Evolutionary conservation across 2,797 vertebrate species (phyloP).

Genomic region (Lophius americanus): DNA sequence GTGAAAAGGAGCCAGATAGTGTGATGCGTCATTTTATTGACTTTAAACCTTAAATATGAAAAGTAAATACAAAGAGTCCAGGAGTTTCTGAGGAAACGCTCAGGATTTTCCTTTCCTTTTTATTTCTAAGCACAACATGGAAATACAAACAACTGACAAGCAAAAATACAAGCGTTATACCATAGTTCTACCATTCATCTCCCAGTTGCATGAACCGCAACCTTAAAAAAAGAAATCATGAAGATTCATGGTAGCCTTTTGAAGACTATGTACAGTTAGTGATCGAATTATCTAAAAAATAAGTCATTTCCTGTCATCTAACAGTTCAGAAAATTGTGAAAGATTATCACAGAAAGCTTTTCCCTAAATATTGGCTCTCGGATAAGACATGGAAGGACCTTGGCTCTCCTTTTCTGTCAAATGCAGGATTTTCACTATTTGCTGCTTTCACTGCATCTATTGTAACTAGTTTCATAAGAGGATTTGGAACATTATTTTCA

Average conservation of each 20-base stretch:
- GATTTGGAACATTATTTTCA: slow-evolving; percentile 18
- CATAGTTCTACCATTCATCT: slow-evolving; percentile 7
- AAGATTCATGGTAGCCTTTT: slow-evolving; percentile 5
- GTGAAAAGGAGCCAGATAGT: not conserved
- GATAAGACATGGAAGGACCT: slow-evolving; percentile 29
- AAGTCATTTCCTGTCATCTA: slow-evolving; percentile 35
- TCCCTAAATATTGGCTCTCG: slow-evolving; percentile 30
- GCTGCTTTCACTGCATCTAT: slow-evolving; percentile 5
- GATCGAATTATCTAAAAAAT: slow-evolving; percentile 29
- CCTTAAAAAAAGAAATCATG: slow-evolving; percentile 7
- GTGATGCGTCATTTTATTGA: not conserved
- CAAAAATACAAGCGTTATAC: slow-evolving; percentile 14
- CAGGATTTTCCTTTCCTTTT: slow-evolving; percentile 24
- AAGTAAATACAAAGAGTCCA: not conserved
- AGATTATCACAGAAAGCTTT: slow-evolving; percentile 33
- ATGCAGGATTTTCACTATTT: slow-evolving; percentile 12
- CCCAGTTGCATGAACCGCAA: not conserved
- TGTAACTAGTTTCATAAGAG: slow-evolving; percentile 12
- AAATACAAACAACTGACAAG: slow-evolving; percentile 33
- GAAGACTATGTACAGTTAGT: slow-evolving; percentile 14
- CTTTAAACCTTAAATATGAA: slow-evolving; percentile 7
- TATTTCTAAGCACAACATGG: slow-evolving; percentile 20
- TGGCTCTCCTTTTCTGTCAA: not conserved
- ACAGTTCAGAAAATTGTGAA: slow-evolving; percentile 24
- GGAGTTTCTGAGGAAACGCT: slow-evolving; percentile 13